Evolutionary conservation across 2,797 vertebrate genomes (phyloP).

Genomic region (Protosalanx chinensis): DNA sequence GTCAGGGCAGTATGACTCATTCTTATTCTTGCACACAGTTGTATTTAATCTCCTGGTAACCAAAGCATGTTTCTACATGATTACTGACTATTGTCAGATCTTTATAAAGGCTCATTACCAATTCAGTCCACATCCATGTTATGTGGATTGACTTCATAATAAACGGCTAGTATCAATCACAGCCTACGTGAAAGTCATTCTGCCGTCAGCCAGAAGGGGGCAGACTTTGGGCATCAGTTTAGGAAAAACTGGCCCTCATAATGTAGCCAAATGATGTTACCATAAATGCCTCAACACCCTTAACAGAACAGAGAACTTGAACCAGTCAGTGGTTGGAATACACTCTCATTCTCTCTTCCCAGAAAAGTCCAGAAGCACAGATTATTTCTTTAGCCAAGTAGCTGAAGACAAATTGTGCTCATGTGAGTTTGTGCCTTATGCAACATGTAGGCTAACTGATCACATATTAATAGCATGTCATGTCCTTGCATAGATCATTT

Average conservation of each 20-base stretch:
- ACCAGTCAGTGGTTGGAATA: no score
- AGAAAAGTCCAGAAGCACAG: no score
- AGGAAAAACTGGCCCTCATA: neutral
- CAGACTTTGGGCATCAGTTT: neutral
- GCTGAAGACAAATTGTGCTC: neutral
- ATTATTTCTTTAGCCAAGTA: no score
- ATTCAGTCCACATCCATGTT: neutral
- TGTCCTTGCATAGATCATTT: neutral
- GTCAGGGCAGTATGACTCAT: neutral
- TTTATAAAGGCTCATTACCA: neutral
- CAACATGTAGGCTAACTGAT: neutral
- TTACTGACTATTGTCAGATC: neutral
- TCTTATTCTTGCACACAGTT: neutral
- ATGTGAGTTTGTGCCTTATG: neutral
- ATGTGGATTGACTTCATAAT: constrained; percentile 1
- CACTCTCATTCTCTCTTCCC: no score
- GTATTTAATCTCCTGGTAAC: neutral
- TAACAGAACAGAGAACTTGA: no score
- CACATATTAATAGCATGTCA: neutral
- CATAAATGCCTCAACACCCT: no score
- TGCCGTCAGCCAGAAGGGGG: neutral
- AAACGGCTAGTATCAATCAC: neutral
- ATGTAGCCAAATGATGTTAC: neutral
- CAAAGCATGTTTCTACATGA: neutral
- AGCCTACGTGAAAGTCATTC: neutral